Base-by-base conservation (phyloP, 2,888 invertebrate species). In the Tenthredo scrophulariae region DNA sequence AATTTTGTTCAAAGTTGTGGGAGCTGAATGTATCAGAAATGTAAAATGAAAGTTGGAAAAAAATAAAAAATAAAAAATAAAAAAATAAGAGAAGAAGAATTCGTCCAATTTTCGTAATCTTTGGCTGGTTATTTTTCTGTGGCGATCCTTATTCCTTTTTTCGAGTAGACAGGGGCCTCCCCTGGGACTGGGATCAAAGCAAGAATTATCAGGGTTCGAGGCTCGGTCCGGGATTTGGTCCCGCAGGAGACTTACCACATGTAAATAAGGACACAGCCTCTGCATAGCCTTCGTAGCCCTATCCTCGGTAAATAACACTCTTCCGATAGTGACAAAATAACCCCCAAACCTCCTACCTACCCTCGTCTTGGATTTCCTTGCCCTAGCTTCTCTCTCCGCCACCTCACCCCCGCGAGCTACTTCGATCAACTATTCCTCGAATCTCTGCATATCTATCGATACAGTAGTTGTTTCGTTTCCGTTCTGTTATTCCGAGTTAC, bases 241-340 rank as follows among this genome's bases (percentile, higher is more conserved):
- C 92, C 93, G 93, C 89, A 92, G 93, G 93, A 93, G 93, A 93
- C 93, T 93, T 93, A 93, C 93, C 93, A 93, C 93, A 93, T 93
- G 93, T 93, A 93, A 93, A 93, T 93, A 93, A 93, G 93, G 92
- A 92, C 91, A 90, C 91, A 92, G 91, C 90, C 89, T 89, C 89
- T 88, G 89, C 91, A 91, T 90, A 92, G 91, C 90, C 89, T 89
- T 88, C 88, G 89, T 90, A 90, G 90, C 90, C 88, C 83, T 83
- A 70, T 87, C 89, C 89, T 91, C 89, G 92, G 93, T 93, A 93
- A 93, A 93, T 93, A 93, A 93, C 93, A 92, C 92, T 92, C 93
- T 93, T 92, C 92, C 92, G 90, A 92, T 92, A 92, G 89, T 87
- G 88, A 85, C 87, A 87, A 87, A 90, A 90, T 90, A 90, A 90